These are phyloP conservation scores for Saguinus midas DNA, from an alignment of 2,113 vertebrate genomes.

Conservation along the genomic window DNA sequence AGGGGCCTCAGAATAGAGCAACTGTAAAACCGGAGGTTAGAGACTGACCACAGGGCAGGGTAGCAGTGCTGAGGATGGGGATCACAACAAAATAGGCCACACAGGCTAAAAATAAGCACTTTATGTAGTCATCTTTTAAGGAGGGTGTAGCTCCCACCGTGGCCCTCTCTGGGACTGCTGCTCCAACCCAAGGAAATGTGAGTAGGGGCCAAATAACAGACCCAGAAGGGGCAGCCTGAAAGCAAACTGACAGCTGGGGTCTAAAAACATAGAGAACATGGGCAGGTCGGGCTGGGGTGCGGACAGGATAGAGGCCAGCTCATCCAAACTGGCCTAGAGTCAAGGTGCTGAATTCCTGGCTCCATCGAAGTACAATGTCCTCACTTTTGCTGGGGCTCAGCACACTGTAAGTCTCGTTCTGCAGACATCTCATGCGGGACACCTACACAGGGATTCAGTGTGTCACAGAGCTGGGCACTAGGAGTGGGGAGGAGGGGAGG, in stretches of 20 bases:
- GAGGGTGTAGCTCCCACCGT: not conserved
- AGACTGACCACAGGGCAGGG: too few relatives aligned
- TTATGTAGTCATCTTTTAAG: conserved; percentile 57
- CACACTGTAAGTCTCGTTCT: conserved; percentile 31
- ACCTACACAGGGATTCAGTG: conserved; percentile 65
- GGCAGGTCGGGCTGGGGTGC: not conserved
- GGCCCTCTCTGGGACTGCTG: not conserved
- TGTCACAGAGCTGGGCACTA: not conserved
- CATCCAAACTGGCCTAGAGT: conserved; percentile 46
- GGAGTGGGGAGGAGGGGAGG: not conserved
- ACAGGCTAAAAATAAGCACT: conserved; percentile 60
- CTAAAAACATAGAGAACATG: not conserved
- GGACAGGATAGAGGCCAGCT: not conserved
- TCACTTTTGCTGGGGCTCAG: conserved; percentile 74
- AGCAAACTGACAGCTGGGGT: not conserved
- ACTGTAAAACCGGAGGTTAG: too few relatives aligned
- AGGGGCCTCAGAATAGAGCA: not conserved
- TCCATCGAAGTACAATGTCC: conserved; percentile 77
- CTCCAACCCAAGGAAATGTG: not conserved
- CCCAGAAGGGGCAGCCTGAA: not conserved
- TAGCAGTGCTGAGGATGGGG: too few relatives aligned
- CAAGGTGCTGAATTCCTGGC: conserved; percentile 70
- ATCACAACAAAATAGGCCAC: not conserved
- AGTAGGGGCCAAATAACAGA: not conserved
- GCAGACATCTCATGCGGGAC: conserved; percentile 57